Conservation (phyloP, 1,140 invertebrate species). For the Temnothorax curvispinosus region DNA sequence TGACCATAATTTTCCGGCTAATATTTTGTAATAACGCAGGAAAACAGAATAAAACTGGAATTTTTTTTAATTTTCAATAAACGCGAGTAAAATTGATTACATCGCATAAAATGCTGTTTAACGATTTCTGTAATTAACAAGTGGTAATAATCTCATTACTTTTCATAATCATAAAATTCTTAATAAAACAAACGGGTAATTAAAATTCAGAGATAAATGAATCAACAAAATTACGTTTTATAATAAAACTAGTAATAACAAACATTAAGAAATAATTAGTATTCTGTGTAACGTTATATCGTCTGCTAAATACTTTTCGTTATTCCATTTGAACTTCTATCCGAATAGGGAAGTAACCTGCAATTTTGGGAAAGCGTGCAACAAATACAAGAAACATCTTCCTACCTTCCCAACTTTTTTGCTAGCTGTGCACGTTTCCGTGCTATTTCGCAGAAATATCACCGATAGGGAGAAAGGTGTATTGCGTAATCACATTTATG, state of each 20-base stretch:
- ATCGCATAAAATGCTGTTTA: slow-evolving; percentile 9
- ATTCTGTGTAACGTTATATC: neutral
- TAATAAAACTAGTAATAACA: neutral
- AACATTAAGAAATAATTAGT: neutral
- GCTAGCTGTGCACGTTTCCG: neutral
- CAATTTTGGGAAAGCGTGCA: neutral
- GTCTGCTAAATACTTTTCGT: neutral
- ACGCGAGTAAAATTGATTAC: slow-evolving; percentile 32
- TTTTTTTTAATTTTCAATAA: neutral
- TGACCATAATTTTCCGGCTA: neutral
- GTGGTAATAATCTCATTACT: slow-evolving; percentile 25
- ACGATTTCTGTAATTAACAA: slow-evolving; percentile 30
- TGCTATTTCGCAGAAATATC: slow-evolving; percentile 14
- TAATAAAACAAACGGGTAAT: slow-evolving; percentile 3
- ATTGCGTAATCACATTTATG: slow-evolving; percentile 25
- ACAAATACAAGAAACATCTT: neutral
- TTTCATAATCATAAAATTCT: slow-evolving; percentile 15
- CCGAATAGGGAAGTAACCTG: neutral
- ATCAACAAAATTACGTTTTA: neutral
- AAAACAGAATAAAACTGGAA: slow-evolving; percentile 4
- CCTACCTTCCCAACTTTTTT: neutral
- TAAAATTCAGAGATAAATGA: neutral
- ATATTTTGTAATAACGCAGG: slow-evolving; percentile 1
- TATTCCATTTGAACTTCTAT: neutral
- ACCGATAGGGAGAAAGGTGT: neutral